A percentile compares a stretch with the other conserved stretches of the same genome.
Conservation (phyloP, 2,113 vertebrate species). For the Setophaga kirtlandii region DNA sequence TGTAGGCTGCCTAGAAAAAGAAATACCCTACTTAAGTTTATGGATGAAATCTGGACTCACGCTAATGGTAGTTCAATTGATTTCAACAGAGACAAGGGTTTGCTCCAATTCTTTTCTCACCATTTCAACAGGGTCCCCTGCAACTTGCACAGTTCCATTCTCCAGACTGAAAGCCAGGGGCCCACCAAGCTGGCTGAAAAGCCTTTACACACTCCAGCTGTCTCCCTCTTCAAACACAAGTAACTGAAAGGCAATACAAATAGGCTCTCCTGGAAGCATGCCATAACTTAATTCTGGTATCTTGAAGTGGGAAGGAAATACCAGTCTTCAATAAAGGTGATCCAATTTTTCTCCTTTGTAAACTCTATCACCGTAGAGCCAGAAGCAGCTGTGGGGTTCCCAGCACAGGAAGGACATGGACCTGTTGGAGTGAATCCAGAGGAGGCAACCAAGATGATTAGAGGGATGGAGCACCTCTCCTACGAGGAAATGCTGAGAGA, state of each 20-base stretch:
- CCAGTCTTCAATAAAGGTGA: background rate
- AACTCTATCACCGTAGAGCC: background rate
- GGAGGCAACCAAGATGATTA: background rate
- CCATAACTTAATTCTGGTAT: background rate
- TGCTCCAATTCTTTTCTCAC: background rate
- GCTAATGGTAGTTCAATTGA: constrained; percentile 15
- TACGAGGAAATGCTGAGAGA: background rate
- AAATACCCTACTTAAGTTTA: constrained; percentile 29
- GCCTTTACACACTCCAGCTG: background rate
- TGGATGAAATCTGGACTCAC: background rate
- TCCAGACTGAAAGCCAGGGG: background rate
- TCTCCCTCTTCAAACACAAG: background rate
- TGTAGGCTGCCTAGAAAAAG: background rate
- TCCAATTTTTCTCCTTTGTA: background rate
- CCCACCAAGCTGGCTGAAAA: background rate
- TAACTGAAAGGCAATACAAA: background rate
- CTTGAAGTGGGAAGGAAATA: background rate
- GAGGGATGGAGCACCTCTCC: background rate
- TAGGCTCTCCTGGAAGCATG: background rate
- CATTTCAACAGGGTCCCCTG: background rate
- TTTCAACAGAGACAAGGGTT: constrained; percentile 7
- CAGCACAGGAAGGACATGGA: background rate
- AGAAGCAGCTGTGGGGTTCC: background rate
- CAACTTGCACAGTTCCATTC: background rate
- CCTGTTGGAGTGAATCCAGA: background rate